These are phyloP conservation scores for Apis dorsata DNA, from an alignment of 1,140 invertebrate genomes.

Conservation along the genomic window DNA sequence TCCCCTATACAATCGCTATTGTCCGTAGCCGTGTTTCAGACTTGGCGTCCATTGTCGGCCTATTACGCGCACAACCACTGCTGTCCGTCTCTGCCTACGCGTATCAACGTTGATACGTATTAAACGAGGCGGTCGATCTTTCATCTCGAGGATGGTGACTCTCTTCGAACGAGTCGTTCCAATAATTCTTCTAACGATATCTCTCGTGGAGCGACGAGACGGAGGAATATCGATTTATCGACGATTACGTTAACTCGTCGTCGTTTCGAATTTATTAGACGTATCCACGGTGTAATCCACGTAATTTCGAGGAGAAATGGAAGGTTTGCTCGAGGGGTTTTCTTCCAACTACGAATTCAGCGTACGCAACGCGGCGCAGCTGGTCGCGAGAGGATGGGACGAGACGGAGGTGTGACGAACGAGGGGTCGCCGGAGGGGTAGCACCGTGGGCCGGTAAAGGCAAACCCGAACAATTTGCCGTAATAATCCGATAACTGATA, in stretches of 20 bases:
- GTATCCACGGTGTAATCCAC: neutral
- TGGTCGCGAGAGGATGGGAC: constrained; percentile 53
- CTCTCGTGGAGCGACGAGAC: no score
- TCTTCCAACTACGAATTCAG: constrained; percentile 54
- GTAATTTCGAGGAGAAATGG: no score
- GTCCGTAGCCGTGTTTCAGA: constrained; percentile 63
- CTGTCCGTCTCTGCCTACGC: no score
- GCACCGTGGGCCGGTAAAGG: constrained; percentile 60
- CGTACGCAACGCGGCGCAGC: constrained; percentile 61
- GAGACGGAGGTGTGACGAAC: constrained; percentile 17
- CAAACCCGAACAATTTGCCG: constrained; percentile 72
- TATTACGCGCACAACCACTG: constrained; percentile 17
- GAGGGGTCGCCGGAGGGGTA: constrained; percentile 42
- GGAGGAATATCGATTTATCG: neutral
- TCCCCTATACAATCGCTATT: constrained; percentile 8
- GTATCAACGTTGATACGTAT: neutral
- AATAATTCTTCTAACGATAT: no score
- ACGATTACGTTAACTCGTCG: neutral
- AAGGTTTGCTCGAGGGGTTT: no score
- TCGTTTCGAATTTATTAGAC: constrained; percentile 12
- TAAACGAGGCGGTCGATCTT: neutral
- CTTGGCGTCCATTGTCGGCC: constrained; percentile 60
- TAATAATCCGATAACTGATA: constrained; percentile 75
- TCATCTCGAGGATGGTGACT: no score
- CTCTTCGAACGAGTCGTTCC: no score